phyloP scores from a whole-genome alignment of 2,888 invertebrate genomes.

The Tetragonula carbonaria region DNA sequence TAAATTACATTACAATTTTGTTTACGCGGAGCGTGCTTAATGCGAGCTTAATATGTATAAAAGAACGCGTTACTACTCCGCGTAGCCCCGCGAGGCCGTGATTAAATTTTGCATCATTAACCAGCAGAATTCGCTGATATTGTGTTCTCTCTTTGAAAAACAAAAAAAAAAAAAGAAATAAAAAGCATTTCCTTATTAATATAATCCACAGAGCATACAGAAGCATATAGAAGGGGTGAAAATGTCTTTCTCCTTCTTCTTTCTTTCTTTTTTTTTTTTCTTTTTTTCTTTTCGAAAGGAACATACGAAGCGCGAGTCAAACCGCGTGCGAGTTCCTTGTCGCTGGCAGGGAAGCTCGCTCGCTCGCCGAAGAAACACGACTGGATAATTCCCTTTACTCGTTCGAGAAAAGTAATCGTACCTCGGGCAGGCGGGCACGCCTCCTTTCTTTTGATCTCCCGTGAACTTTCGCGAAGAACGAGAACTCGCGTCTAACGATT shows the following conservation, averaged over 20 bases:
- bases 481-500: conserved; percentile 7
- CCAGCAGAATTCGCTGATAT: background rate
- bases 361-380: background rate
- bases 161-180: too few relatives aligned
- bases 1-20: too few relatives aligned
- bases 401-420: conserved; percentile 20
- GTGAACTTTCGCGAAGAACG: background rate
- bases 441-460: conserved; percentile 5
- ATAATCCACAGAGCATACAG: background rate
- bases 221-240: background rate
- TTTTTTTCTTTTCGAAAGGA: background rate
- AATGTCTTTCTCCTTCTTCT: background rate
- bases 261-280: background rate
- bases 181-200: too few relatives aligned
- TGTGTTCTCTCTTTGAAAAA: background rate
- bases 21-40: too few relatives aligned
- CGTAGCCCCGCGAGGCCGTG: background rate
- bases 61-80: too few relatives aligned
- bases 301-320: conserved; percentile 1
- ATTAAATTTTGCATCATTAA: background rate
- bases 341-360: background rate
- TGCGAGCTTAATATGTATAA: too few relatives aligned
- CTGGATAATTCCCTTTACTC: background rate
- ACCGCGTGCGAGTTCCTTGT: background rate
- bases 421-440: background rate